Base-by-base conservation (phyloP, 37 sponge, comb jelly and placozoan genomes). In the Ephydatia muelleri region DNA sequence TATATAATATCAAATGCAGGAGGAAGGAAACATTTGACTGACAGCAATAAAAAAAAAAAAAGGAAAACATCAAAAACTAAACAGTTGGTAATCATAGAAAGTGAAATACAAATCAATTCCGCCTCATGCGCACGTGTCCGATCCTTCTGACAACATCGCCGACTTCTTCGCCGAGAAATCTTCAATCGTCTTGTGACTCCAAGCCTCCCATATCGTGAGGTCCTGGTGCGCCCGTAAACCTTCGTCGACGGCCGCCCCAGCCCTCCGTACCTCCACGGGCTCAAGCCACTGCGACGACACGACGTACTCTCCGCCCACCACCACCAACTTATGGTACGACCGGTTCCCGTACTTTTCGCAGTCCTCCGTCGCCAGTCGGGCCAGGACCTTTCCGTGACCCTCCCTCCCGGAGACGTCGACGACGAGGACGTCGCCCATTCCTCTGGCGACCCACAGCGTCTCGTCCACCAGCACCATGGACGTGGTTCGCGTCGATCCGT, bases 371-470 rank as follows among this genome's bases (percentile, higher is more conserved):
- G 91, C 82, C 30, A 96, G 66, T 21, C 92, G 68, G 5, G 90
- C 95, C 37, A 94, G 66, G 13, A 94, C 94, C 57, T 64, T 70
- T 0, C 94, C 92, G 38, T 86, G 88, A 21, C 38, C 57, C 22
- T 80, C 79, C 5, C 36, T 75, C 6, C 48, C 80, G 27, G 48
- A 49, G 43, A 93, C 81, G 48, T 96, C 83, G 19, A 96, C 72
- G 19, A 96, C 72, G 2, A 96, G 65, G 19, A 96, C 49, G 67
- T 96, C 97, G 0, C 97, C 97, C 97, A 96, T 96, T 27, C 95
- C 97, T 29, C 97, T 69, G 0, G 78, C 93, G 38, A 94, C 89
- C 97, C 97, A 96, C 13, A 96, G 85, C 32, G 93, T 86, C n/a
- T 92, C 77, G 22, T 82, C 85, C 30, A 95, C 91, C 8, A 95